Percentiles rank a stretch among this genome's conserved stretches.
Evolutionary conservation across 2,113 vertebrate genomes (phyloP).

Genomic region (Zosterops japonicus): DNA sequence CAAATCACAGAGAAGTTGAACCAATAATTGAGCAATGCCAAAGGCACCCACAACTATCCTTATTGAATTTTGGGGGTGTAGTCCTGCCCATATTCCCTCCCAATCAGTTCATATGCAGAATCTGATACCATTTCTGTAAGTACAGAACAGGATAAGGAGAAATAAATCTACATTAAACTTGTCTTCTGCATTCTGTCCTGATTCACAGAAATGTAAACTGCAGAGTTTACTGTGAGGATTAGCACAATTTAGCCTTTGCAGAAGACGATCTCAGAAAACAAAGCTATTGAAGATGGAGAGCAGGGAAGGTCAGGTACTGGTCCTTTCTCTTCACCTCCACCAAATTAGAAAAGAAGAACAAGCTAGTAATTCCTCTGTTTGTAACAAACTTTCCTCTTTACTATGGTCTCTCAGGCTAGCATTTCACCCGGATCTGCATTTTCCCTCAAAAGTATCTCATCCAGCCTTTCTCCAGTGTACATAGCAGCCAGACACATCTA

Average conservation of each 20-base stretch:
- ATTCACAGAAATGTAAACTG: not conserved
- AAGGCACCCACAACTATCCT: not conserved
- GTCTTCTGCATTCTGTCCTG: not conserved
- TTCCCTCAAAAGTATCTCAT: not conserved
- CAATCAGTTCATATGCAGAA: not conserved
- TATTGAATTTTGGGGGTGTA: not conserved
- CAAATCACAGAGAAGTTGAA: not conserved
- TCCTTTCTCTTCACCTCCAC: not conserved
- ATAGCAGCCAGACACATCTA: not conserved
- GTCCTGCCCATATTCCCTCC: not conserved
- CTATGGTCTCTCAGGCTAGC: not conserved
- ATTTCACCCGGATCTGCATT: not conserved
- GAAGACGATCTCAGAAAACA: conserved; percentile 11
- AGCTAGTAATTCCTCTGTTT: not conserved
- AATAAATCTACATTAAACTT: not conserved
- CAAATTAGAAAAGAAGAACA: not conserved
- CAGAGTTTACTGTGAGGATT: conserved; percentile 22
- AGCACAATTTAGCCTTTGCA: not conserved
- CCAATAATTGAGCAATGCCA: not conserved
- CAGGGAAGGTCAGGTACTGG: not conserved
- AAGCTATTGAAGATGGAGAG: not conserved
- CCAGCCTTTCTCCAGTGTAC: not conserved
- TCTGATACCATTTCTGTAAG: not conserved
- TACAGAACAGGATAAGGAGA: not conserved
- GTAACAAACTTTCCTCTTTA: not conserved